These are phyloP conservation scores for Lophochroa leadbeateri DNA, from an alignment of 2,113 vertebrate species.

Conservation along the genomic window DNA sequence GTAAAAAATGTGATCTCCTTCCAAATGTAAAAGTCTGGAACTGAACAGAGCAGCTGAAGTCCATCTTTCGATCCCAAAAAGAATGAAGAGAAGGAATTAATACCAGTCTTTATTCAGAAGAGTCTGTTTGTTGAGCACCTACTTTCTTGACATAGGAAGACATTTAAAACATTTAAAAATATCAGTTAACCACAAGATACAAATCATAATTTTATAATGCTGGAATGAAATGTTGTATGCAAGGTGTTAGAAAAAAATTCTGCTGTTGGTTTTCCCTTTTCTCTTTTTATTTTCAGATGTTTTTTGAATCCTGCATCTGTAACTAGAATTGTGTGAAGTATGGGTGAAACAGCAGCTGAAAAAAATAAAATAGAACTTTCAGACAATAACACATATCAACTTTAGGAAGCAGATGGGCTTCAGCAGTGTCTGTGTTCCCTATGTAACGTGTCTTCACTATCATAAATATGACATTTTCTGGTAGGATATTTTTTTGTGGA, in stretches of 20 bases:
- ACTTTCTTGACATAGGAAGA: not conserved
- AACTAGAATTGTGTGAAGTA: not conserved
- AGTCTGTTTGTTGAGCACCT: not conserved
- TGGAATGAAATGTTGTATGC: not conserved
- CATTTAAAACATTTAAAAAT: not conserved
- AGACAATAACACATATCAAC: not conserved
- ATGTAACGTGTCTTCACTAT: not conserved
- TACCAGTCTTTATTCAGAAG: not conserved
- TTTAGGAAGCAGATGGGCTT: not conserved
- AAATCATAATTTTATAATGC: not conserved
- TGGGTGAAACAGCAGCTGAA: not conserved
- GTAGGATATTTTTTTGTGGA: not conserved
- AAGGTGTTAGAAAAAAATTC: not conserved
- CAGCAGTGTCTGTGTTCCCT: not conserved
- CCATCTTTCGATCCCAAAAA: slow-evolving; percentile 28
- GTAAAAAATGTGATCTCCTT: slow-evolving; percentile 42
- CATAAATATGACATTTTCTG: not conserved
- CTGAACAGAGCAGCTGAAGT: slow-evolving; percentile 14
- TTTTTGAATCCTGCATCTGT: not conserved
- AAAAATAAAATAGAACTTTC: not conserved
- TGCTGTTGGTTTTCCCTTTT: not conserved
- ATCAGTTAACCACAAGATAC: not conserved
- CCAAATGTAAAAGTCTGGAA: slow-evolving; percentile 32
- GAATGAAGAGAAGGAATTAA: not conserved
- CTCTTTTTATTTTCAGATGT: not conserved